These are phyloP conservation scores for Monomorium pharaonis DNA, from an alignment of 1,140 invertebrate species.

Conservation along the genomic window DNA sequence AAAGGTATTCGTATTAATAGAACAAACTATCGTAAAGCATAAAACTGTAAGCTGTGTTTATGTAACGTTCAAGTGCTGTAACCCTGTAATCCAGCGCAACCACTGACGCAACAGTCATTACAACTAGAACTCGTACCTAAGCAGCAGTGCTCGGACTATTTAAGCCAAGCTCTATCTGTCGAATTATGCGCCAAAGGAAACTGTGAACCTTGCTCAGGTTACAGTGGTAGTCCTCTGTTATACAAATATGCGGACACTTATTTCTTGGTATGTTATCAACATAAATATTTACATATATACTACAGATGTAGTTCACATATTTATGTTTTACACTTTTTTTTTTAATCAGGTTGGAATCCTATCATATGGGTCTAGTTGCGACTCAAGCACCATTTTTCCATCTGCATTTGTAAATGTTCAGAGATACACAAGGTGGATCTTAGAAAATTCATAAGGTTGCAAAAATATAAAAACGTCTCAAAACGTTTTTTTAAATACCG, in stretches of 20 bases:
- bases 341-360: conserved; percentile 74
- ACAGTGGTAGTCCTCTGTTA: conserved; percentile 76
- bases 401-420: conserved; percentile 74
- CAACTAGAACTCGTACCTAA: conserved; percentile 68
- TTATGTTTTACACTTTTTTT: conserved; percentile 16
- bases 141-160: conserved; percentile 70
- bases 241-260: conserved; percentile 65
- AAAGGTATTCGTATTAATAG: conserved; percentile 65
- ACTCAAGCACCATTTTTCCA: conserved; percentile 61
- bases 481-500: conserved; percentile 2
- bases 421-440: conserved; percentile 75
- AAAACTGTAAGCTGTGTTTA: conserved; percentile 33
- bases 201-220: conserved; percentile 74
- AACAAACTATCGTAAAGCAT: conserved; percentile 20
- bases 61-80: conserved; percentile 29
- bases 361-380: conserved; percentile 75
- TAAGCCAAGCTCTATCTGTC: conserved; percentile 66
- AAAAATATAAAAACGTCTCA: not conserved
- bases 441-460: conserved; percentile 66
- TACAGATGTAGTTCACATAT: conserved; percentile 21
- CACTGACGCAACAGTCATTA: conserved; percentile 67
- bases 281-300: conserved; percentile 43
- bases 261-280: conserved; percentile 70
- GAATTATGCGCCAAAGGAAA: conserved; percentile 75
- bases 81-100: conserved; percentile 60